Evolutionary conservation across 2,888 invertebrate genomes (phyloP).

Genomic region (Aleiodes leptofemur): DNA sequence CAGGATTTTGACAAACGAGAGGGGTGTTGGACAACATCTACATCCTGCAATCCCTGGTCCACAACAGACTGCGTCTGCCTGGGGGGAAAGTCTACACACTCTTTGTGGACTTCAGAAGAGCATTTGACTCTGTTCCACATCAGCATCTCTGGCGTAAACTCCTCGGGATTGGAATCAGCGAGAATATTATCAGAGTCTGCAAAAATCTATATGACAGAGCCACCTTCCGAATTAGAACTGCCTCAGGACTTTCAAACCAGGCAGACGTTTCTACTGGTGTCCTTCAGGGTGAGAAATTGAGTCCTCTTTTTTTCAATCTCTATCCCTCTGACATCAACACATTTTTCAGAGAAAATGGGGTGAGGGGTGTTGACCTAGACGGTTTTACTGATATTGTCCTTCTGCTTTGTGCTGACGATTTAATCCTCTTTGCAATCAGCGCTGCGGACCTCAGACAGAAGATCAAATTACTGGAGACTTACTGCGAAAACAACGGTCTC

Average conservation of each 20-base stretch:
- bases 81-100: slow-evolving; percentile 46
- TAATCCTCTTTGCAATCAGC: slow-evolving; percentile 30
- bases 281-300: slow-evolving; percentile 48
- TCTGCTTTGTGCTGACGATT: slow-evolving; percentile 26
- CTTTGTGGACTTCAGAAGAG: slow-evolving; percentile 52
- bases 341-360: slow-evolving; percentile 19
- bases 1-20: slow-evolving; percentile 45
- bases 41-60: slow-evolving; percentile 33
- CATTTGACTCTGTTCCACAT: slow-evolving; percentile 41
- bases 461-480: slow-evolving; percentile 24
- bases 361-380: neutral
- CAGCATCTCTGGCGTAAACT: slow-evolving; percentile 47
- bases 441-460: slow-evolving; percentile 36
- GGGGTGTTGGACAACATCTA: slow-evolving; percentile 38
- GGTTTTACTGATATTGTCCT: slow-evolving; percentile 3
- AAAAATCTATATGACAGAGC: slow-evolving; percentile 46
- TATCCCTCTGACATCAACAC: slow-evolving; percentile 46
- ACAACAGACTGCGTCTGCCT: slow-evolving; percentile 42
- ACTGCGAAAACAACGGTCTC: slow-evolving; percentile 35
- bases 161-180: slow-evolving; percentile 44
- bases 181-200: slow-evolving; percentile 51
- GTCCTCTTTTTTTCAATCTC: slow-evolving; percentile 40
- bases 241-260: neutral
- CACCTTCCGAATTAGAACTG: slow-evolving; percentile 20
- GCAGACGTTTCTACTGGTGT: slow-evolving; percentile 40